phyloP scores from a whole-genome alignment of 2,113 vertebrate genomes.

The Opisthocomus hoazin region DNA sequence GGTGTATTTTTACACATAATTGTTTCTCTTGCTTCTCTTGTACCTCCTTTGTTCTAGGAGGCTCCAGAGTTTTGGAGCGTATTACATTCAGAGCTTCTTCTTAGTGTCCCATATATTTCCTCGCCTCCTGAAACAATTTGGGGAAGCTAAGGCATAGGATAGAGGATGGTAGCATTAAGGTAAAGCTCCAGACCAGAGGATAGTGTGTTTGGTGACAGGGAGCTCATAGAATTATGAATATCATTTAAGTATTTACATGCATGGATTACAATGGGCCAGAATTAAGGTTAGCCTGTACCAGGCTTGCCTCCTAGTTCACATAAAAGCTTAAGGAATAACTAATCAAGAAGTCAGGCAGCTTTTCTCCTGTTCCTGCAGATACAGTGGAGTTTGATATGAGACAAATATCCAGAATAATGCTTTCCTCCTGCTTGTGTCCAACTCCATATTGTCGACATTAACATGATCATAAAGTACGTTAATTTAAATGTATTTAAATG shows the following conservation, averaged over 20 bases:
- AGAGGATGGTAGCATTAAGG: not conserved
- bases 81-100: not conserved
- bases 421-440: not conserved
- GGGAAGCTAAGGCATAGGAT: not conserved
- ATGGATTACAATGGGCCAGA: accelerated
- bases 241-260: not conserved
- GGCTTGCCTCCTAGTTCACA: not conserved
- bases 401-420: not conserved
- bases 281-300: not conserved
- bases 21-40: not conserved
- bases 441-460: not conserved
- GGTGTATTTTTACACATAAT: not conserved
- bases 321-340: not conserved
- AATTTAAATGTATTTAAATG: not conserved
- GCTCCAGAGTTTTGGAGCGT: not conserved
- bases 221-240: not conserved
- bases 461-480: not conserved
- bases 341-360: not conserved
- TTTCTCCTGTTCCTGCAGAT: not conserved
- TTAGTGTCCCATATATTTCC: not conserved
- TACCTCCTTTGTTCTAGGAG: not conserved
- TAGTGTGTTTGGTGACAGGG: not conserved
- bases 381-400: not conserved
- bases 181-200: not conserved
- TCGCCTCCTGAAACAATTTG: not conserved